Evolutionary conservation across 2,888 invertebrate genomes (phyloP), one percentile per base, ranked within the genome.

Genomic region (Lepidochrysops patricia): DNA sequence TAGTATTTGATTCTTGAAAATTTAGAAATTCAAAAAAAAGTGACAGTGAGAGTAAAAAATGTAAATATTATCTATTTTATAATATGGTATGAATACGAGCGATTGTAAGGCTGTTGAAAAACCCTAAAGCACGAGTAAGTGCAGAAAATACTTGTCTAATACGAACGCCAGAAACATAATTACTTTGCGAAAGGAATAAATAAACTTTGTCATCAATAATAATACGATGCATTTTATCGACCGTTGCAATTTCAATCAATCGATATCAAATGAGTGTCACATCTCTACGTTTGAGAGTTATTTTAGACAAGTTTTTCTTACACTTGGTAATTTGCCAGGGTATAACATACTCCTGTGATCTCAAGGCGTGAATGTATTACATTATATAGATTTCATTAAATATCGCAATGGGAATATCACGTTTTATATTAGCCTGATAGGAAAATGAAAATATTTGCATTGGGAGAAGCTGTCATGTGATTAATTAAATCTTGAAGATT

Each of bases 291-390:
- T 37, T 12, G n/a, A 37, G 34, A 37, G 13, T 48, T 50, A 61
- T 58, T 61, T 52, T 59, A 19, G 52, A 29, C 29, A 19, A 52
- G 60, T 62, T 60, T 63, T 65, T 52, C 32, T 35, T 57, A 60
- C 61, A 63, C 75, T 76, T 72, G 76, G 78, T 83, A 79, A 80
- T 80, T 80, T 71, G 82, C 84, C 83, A 84, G 86, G 79, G 80
- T 82, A 75, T 74, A 59, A 72, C 70, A 71, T 84, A 82, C 86
- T 81, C 88, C 80, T 88, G 89, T 89, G 90, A 90, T 90, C 90
- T 89, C 90, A 89, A 72, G 82, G 80, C 80, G 80, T 84, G 85
- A 80, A 81, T 84, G 84, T 82, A 79, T 67, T 63, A 71, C 61
- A 60, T 63, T 64, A 67, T 68, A 67, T 72, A 68, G 67, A 67